phyloP scores from a whole-genome alignment of 2,797 vertebrate genomes.

The Coracias cyanogaster region DNA sequence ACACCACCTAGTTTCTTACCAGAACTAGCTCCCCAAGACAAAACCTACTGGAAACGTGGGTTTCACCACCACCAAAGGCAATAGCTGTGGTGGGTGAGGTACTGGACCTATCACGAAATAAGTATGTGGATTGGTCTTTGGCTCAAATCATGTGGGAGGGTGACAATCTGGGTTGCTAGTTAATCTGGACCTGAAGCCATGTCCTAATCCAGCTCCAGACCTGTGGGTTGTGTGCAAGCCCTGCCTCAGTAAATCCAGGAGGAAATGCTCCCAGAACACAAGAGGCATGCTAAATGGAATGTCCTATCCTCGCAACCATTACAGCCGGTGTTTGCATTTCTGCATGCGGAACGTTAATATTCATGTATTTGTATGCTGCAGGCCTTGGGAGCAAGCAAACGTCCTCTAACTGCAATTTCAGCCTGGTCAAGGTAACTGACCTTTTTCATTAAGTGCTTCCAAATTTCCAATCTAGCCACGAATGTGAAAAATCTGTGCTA shows the following conservation, averaged over 20 bases:
- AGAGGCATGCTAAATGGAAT: not conserved
- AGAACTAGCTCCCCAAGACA: not conserved
- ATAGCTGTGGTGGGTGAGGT: not conserved
- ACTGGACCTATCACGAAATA: not conserved
- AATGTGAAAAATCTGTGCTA: constrained; percentile 79
- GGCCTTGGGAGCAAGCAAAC: constrained; percentile 35
- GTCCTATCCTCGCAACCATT: not conserved
- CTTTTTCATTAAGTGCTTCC: constrained; percentile 80
- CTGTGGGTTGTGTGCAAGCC: not conserved
- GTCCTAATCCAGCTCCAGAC: not conserved
- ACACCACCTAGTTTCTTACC: not conserved
- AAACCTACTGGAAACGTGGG: not conserved
- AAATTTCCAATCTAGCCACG: constrained; percentile 72
- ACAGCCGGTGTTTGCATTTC: not conserved
- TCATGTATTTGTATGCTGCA: constrained; percentile 54
- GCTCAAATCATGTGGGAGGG: not conserved
- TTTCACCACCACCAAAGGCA: not conserved
- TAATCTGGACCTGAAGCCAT: not conserved
- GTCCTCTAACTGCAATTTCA: constrained; percentile 78
- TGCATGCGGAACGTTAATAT: constrained; percentile 38
- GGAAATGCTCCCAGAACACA: not conserved
- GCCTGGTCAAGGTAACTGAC: constrained; percentile 80
- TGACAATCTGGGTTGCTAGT: not conserved
- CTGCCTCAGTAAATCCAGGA: not conserved
- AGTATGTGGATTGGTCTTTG: accelerated